Evolutionary conservation across 2,888 invertebrate genomes (phyloP).

Genomic region (Pocota personata): DNA sequence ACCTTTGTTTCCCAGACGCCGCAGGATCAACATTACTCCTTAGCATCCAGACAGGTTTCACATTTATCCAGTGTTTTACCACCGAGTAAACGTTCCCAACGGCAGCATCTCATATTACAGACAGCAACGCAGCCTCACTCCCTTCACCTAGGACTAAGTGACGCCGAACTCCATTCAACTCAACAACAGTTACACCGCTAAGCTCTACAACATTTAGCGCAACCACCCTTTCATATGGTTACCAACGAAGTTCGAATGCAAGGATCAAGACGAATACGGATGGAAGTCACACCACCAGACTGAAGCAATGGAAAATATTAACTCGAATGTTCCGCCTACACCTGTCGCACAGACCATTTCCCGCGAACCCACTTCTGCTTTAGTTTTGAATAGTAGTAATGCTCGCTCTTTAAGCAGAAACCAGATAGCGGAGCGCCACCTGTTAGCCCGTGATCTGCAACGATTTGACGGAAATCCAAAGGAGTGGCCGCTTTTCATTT

Average conservation of each 20-base stretch:
- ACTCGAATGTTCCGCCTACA: neutral
- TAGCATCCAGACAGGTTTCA: neutral
- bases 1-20: neutral
- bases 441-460: no score
- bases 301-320: neutral
- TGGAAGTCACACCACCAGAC: neutral
- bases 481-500: no score
- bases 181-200: neutral
- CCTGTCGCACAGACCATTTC: neutral
- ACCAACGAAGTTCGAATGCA: neutral
- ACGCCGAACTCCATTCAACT: neutral
- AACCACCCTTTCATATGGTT: neutral
- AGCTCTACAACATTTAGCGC: neutral
- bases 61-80: neutral
- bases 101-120: neutral
- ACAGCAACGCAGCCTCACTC: neutral
- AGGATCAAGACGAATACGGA: neutral
- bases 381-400: neutral
- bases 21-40: neutral
- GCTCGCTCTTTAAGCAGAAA: neutral
- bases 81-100: neutral
- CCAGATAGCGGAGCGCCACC: neutral
- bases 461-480: no score
- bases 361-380: neutral
- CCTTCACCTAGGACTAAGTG: no score